Conservation (phyloP, 2,888 invertebrate genomes). For the Keiferia lycopersicella region DNA sequence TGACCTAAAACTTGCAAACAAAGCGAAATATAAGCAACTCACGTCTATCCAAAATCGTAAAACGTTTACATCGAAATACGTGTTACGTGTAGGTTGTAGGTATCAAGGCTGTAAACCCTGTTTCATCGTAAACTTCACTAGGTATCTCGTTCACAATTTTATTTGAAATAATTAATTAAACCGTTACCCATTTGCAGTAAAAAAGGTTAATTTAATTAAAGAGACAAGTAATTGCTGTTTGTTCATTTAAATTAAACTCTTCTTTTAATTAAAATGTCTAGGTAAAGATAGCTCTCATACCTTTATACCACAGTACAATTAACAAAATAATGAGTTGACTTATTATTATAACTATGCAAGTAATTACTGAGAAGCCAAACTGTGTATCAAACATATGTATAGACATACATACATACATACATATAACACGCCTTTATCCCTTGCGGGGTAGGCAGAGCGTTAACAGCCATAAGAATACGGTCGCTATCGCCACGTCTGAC, state of each 20-base stretch:
- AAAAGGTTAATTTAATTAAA: constrained; percentile 6
- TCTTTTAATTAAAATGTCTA: neutral
- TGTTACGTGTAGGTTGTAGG: neutral
- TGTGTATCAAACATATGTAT: too few species aligned
- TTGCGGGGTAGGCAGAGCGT: too few species aligned
- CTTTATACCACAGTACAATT: too few species aligned
- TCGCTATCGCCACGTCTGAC: too few species aligned
- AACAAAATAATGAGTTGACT: too few species aligned
- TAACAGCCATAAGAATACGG: too few species aligned
- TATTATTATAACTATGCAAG: too few species aligned
- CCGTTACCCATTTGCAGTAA: neutral
- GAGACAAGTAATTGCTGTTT: neutral
- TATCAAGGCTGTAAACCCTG: constrained; percentile 55
- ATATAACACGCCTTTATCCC: too few species aligned
- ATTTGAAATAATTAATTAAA: constrained; percentile 24
- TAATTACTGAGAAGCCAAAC: too few species aligned
- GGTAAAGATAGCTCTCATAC: too few species aligned
- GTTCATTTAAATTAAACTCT: constrained; percentile 14
- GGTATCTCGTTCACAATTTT: constrained; percentile 20
- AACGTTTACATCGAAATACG: constrained; percentile 65
- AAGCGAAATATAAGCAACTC: constrained; percentile 62
- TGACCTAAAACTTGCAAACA: constrained; percentile 52
- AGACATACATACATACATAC: too few species aligned
- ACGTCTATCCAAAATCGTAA: constrained; percentile 64
- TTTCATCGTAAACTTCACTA: constrained; percentile 46